Evolutionary conservation across 2,888 invertebrate genomes (phyloP).

Genomic region (Sisyra terminalis): DNA sequence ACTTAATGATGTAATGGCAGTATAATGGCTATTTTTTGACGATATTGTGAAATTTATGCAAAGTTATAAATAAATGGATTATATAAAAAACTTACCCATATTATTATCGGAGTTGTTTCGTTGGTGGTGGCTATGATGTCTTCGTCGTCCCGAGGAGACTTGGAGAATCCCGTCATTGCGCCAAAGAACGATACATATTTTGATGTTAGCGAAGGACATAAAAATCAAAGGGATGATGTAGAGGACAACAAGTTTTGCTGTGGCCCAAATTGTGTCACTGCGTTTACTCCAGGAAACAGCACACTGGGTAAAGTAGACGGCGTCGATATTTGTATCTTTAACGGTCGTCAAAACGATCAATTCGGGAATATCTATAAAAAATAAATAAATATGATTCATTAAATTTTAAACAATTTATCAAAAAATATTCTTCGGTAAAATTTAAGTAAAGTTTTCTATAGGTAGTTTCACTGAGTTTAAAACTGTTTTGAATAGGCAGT

Average conservation of each 20-base stretch:
- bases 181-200: constrained; percentile 73
- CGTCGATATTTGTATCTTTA: constrained; percentile 28
- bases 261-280: constrained; percentile 51
- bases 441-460: no score
- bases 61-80: background rate
- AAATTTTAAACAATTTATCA: no score
- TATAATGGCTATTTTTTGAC: background rate
- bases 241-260: constrained; percentile 51
- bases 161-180: constrained; percentile 50
- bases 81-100: background rate
- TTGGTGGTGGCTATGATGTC: background rate
- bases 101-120: no score
- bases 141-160: constrained; percentile 35
- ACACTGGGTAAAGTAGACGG: constrained; percentile 42
- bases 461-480: no score
- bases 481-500: no score
- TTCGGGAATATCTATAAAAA: constrained; percentile 71
- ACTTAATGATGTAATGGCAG: no score
- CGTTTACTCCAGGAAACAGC: constrained; percentile 50
- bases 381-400: no score
- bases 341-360: constrained; percentile 51
- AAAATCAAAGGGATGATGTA: constrained; percentile 66
- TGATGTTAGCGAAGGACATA: constrained; percentile 72
- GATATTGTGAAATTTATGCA: background rate
- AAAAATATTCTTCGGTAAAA: no score